Evolutionary conservation across 2,888 invertebrate genomes (phyloP).

Genomic region (Folsomia candida): DNA sequence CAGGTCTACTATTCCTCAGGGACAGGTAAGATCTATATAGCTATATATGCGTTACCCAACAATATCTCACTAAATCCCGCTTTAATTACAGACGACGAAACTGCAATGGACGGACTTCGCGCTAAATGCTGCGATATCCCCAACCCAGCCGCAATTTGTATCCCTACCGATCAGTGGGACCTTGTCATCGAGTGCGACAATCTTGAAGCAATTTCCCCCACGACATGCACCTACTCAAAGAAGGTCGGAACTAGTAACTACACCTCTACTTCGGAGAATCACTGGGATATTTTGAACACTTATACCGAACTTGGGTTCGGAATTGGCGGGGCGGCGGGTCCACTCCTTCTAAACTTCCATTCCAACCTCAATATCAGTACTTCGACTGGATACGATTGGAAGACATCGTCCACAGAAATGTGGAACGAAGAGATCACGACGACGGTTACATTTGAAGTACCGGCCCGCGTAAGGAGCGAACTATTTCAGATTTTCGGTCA

Average conservation of each 20-base stretch:
- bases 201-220: constrained; percentile 32
- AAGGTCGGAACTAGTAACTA: constrained; percentile 39
- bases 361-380: constrained; percentile 27
- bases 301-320: constrained; percentile 38
- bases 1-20: constrained; percentile 33
- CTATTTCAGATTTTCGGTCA: constrained; percentile 37
- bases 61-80: no score
- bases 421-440: constrained; percentile 39
- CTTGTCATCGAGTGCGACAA: constrained; percentile 46
- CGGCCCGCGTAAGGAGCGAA: constrained; percentile 33
- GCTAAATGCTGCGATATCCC: constrained; percentile 42
- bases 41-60: background rate
- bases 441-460: constrained; percentile 36
- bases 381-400: constrained; percentile 41
- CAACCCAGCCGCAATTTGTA: constrained; percentile 37
- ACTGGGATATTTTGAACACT: constrained; percentile 23
- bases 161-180: constrained; percentile 41
- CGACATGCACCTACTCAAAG: constrained; percentile 39
- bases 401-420: constrained; percentile 32
- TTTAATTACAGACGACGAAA: constrained; percentile 41
- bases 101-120: constrained; percentile 39
- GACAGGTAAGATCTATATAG: constrained; percentile 22
- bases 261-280: constrained; percentile 31
- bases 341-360: constrained; percentile 28
- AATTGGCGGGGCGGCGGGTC: constrained; percentile 25